phyloP scores from a whole-genome alignment of 53 echinoderm and acorn worm genomes.

The Echinometra lucunter region DNA sequence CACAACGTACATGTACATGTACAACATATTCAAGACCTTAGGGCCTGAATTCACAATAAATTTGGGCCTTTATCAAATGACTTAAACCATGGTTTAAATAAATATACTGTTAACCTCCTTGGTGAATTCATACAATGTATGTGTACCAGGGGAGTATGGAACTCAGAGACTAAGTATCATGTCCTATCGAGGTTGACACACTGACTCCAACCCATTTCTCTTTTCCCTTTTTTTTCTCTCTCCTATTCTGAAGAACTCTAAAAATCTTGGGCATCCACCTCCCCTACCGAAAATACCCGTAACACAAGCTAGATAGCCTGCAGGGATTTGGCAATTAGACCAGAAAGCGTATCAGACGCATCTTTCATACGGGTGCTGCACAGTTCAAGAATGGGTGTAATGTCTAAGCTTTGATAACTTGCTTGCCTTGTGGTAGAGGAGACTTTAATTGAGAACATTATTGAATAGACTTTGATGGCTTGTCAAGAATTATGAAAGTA shows the following conservation, averaged over 20 bases:
- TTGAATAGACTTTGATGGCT: not conserved
- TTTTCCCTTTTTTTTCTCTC: not conserved
- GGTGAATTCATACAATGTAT: not conserved
- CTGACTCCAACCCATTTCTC: not conserved
- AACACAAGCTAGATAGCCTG: constrained; percentile 27
- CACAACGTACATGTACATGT: not conserved
- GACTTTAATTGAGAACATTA: not conserved
- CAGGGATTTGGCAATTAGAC: constrained; percentile 34
- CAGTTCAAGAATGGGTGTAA: not conserved
- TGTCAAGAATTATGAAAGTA: not conserved
- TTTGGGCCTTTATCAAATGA: too few species aligned
- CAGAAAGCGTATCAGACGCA: not conserved
- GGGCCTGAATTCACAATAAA: too few species aligned
- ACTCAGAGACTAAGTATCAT: not conserved
- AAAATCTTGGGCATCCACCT: constrained; percentile 42
- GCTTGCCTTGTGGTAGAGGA: not conserved
- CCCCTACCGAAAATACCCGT: constrained; percentile 47
- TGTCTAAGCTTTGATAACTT: not conserved
- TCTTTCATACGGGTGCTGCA: not conserved
- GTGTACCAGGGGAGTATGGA: not conserved
- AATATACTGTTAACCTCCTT: not conserved
- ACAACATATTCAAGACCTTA: not conserved
- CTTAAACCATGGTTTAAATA: too few species aligned
- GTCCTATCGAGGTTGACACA: not conserved
- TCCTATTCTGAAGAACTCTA: constrained; percentile 40